Evolutionary conservation across 1,140 invertebrate genomes (phyloP).

Genomic region (Amphibalanus amphitrite): DNA sequence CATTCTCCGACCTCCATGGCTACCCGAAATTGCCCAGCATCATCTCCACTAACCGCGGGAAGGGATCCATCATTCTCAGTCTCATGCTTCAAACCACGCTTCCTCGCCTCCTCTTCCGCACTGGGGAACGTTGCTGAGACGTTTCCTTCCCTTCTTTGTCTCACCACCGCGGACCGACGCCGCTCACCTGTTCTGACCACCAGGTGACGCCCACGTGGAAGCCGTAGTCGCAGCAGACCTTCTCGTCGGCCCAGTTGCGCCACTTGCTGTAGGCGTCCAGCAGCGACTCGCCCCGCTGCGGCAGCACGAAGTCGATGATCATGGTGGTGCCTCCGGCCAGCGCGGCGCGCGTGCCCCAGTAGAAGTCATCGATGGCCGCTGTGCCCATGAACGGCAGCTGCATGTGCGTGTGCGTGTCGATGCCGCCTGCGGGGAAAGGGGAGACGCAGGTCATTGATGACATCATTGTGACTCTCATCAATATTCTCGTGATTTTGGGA

Average conservation of each 20-base stretch:
- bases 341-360: slow-evolving; percentile 70
- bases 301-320: slow-evolving; percentile 31
- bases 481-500: not conserved
- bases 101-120: no score
- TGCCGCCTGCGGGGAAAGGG: slow-evolving; percentile 40
- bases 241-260: slow-evolving; percentile 70
- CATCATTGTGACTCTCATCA: not conserved
- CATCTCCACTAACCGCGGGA: no score
- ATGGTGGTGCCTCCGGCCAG: slow-evolving; percentile 81
- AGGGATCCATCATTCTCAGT: no score
- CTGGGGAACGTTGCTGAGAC: no score
- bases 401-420: slow-evolving; percentile 77
- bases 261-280: slow-evolving; percentile 84
- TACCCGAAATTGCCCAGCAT: no score
- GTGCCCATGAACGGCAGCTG: slow-evolving; percentile 74
- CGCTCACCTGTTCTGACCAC: slow-evolving; percentile 48
- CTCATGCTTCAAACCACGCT: no score
- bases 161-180: no score
- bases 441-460: not conserved
- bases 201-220: slow-evolving; percentile 81
- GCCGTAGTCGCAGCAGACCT: no score
- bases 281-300: slow-evolving; percentile 62
- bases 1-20: no score
- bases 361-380: slow-evolving; percentile 67
- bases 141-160: no score